Evolutionary conservation across 2,888 invertebrate species (phyloP), one percentile per base, ranked within the genome.

Genomic region (Pediacus dermestoides): DNA sequence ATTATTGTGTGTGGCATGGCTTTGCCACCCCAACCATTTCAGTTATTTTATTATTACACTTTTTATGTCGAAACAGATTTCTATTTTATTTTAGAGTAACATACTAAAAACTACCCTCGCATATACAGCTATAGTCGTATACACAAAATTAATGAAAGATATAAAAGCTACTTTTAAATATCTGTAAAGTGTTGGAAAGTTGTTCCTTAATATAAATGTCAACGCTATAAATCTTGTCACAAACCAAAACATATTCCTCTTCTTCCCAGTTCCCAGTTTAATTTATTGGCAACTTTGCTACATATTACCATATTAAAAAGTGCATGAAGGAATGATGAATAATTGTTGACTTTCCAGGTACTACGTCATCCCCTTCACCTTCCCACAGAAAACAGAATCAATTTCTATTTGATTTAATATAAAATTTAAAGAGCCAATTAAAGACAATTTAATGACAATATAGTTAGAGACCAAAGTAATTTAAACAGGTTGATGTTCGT

Each of bases 1-100:
- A 55, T 59, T 59, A 60, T 61, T 60, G 55, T 56, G 60, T 57
- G 46, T 54, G 44, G 49, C 48, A 51, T n/a, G n/a, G n/a, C n/a
- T n/a, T n/a, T n/a, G n/a, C n/a, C n/a, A n/a, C n/a, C n/a, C n/a
- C n/a, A n/a, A n/a, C n/a, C n/a, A n/a, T n/a, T n/a, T n/a, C n/a
- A n/a, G n/a, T n/a, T n/a, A n/a, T n/a, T n/a, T n/a, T n/a, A n/a
- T n/a, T n/a, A n/a, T n/a, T n/a, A n/a, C n/a, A n/a, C n/a, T n/a
- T n/a, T n/a, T n/a, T n/a, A n/a, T n/a, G n/a, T n/a, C n/a, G n/a
- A n/a, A n/a, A n/a, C n/a, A n/a, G n/a, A n/a, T n/a, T n/a, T n/a
- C n/a, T n/a, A n/a, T n/a, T n/a, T n/a, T n/a, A n/a, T n/a, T n/a
- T n/a, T n/a, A n/a, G n/a, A n/a, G n/a, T n/a, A n/a, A n/a, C n/a